Evolutionary conservation across 1,140 invertebrate genomes (phyloP), one percentile per base, ranked within the genome.

Genomic region (Conus ventricosus): DNA sequence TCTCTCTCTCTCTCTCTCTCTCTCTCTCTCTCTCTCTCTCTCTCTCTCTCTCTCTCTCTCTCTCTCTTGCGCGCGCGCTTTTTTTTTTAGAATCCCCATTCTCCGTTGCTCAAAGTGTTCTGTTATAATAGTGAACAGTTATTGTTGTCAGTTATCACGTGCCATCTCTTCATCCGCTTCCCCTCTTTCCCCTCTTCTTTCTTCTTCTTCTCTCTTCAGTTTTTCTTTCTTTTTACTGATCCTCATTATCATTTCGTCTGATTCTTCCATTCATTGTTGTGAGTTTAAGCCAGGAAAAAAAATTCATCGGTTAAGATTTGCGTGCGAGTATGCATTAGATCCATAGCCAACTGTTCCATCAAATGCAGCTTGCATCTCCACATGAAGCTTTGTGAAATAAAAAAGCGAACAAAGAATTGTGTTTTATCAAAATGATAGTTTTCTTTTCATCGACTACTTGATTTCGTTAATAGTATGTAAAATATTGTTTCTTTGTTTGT

Each of bases 1-100:
- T 71, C 67, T 71, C 67, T 71, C 67, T 71, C 67, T 71, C 67
- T 71, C 67, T 71, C 67, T 71, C 67, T 71, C 67, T 71, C 67
- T 71, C 67, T 71, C 67, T 71, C 67, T 71, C 67, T 71, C 67
- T 71, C 67, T 71, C 67, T 71, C 67, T 20, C 20, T 71, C 60
- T 63, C 60, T 63, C 67, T 71, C 67, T 71, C 67, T 71, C 67
- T 71, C 67, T 71, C 67, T 71, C 67, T 71, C 67, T 71, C 67
- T 20, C 20, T 71, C 60, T 63, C 60, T 63, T 17, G 7, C 57
- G 10, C 60, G 10, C 60, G 10, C 60, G 10, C 60, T 63, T 20
- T 63, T 20, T 63, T 39, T 39, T 39, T 39, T 39, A 39, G 39
- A 39, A 39, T 39, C 39, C 39, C 39, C 39, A 39, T 39, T 39